Evolutionary conservation across 2,797 vertebrate species (phyloP), one percentile per base, ranked within the genome.

Genomic region (Sebastes wilsoni): DNA sequence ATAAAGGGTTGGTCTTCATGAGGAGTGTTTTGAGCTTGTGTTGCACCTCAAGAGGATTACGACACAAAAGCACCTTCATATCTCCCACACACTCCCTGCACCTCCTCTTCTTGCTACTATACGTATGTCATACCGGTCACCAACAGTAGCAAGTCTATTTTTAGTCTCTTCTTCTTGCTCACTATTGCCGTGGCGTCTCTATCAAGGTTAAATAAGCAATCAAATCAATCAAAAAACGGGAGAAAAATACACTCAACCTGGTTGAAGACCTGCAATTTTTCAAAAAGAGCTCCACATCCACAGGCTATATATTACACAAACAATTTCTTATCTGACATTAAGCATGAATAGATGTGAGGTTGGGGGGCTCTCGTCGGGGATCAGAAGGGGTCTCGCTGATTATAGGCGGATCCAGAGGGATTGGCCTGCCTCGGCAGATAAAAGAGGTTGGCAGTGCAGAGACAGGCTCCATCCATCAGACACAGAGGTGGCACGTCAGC

Each of bases 161-260:
- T 81, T 72, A 71, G 83, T 73, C 52, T 66, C 62, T 76, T 64
- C 62, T 77, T 82, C 55, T 32, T 25, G 61, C 66, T 77, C 62
- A 65, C 20, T 46, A 36, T 67, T 30, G 70, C 81, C 49, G 16
- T 66, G 66, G 75, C 34, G 68, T 87, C 89, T 90, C 82, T 79
- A 81, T 93, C 93, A 94, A 95, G 94, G 94, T 94, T 94, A 93
- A 94, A 92, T 90, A 93, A 92, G 89, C 92, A 91, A 94, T 95
- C 89, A 92, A 92, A 94, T 94, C 89, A 88, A 93, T 95, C 93
- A 93, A 81, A 93, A 85, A 90, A 78, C 2, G 1, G 12, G 13
- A 49, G n/a, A 79, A 65, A 76, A 81, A 87, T 56, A 52, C 46
- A 38, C 80, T 49, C 72, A 69, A 86, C 81, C 80, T 68, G 68